Evolutionary conservation across 2,888 invertebrate genomes (phyloP), one percentile per base, ranked within the genome.

Genomic region (Melanophora roralis): DNA sequence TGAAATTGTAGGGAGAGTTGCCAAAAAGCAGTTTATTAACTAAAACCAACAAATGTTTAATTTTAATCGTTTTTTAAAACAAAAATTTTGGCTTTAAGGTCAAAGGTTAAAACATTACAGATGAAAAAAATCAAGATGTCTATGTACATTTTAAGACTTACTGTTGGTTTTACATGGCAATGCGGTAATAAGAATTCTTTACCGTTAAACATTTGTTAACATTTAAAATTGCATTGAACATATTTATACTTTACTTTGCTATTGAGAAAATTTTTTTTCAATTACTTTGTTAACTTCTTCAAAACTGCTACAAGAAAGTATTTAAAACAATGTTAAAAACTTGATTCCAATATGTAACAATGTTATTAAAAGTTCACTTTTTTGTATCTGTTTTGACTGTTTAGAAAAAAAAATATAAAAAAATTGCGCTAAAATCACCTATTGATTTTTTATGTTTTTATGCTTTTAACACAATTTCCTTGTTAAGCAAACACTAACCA

Each of bases 391-490:
- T n/a, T 21, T 43, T n/a, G n/a, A 19, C 51, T 71, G 40, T 43
- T 71, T 51, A 12, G 19, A 64, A 45, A 64, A 49, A 55, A 47
- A 32, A 49, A 55, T 47, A 40, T 23, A 57, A n/a, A 43, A 69
- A 77, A 49, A 77, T 55, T 57, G 69, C 36, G 64, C 71, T 77
- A 72, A 76, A 76, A 51, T 68, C 76, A 64, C 68, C 80, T 80
- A 80, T 80, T 64, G 80, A 80, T 80, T 80, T 80, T 73, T 64
- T 76, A 49, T 64, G 40, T 49, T 62, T 57, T 69, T 59, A 12
- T 57, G 32, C 16, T 34, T 69, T 19, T 49, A 36, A 23, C 47
- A 68, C 34, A 55, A 67, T 40, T 60, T 11, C 12, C 67, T 59
- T 69, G 55, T 62, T 68, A 21, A 45, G 36, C 23, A 72, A 68